Conservation (phyloP, 2,113 vertebrate genomes). For the Macheiramphus alcinus region DNA sequence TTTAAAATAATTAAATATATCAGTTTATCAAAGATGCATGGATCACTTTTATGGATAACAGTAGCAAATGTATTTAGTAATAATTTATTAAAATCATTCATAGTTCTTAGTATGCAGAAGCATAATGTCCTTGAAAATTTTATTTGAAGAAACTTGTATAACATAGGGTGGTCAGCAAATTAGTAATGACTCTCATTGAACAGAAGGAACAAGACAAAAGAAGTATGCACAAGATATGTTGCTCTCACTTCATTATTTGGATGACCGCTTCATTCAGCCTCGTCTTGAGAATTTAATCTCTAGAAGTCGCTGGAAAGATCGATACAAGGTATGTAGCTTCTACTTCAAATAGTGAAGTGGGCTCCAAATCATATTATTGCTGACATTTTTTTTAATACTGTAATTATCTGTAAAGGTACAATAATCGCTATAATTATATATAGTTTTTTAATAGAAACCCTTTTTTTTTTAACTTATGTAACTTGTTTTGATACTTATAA, state of each 20-base stretch:
- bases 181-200: constrained; percentile 7
- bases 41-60: background rate
- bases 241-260: constrained; percentile 78
- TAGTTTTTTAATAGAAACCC: background rate
- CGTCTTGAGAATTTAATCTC: constrained; percentile 78
- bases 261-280: constrained; percentile 77
- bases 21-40: background rate
- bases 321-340: constrained; percentile 75
- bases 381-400: background rate
- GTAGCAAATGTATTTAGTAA: background rate
- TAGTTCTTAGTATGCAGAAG: background rate
- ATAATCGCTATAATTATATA: background rate
- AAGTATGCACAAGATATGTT: constrained; percentile 79
- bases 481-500: background rate
- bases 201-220: constrained; percentile 78
- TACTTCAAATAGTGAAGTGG: background rate
- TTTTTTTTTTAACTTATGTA: background rate
- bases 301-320: constrained; percentile 81
- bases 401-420: background rate
- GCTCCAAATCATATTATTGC: background rate
- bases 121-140: background rate
- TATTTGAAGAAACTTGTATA: background rate
- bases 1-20: background rate
- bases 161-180: background rate
- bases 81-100: background rate